Base-by-base conservation (phyloP, 2,888 invertebrate genomes). In the Galerucella nymphaeae region DNA sequence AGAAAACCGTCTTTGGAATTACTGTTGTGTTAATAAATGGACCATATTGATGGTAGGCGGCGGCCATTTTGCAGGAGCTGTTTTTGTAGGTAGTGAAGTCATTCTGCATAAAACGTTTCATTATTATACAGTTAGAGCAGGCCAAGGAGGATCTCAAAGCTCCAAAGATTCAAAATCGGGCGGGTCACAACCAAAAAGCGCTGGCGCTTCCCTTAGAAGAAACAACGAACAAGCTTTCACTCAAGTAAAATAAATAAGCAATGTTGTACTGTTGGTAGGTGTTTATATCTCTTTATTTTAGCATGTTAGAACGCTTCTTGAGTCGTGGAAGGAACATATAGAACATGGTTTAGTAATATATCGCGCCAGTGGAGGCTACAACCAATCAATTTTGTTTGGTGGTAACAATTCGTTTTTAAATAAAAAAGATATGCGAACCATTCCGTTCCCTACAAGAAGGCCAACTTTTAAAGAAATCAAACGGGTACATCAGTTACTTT, bases 11-110 rank as follows among this genome's bases (percentile, higher is more conserved):
- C 75, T 70, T 70, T 82, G 65, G 74, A 84, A 68, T 75, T 89
- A 74, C 76, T 87, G 69, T 75, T 83, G 78, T 81, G 87, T 73
- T 80, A 82, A 71, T 79, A 80, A 83, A 74, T 95, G 94, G 94
- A 91, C 93, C 0, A 88, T 96, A 9, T 85, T 96, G 65, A 93
- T 96, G 93, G 88, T 95, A 48, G 94, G 94, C 0, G 96, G 96
- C 5, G 96, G 96, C 1, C 94, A 94, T 85, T 94, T 94, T 87
- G 93, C 94, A 30, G 94, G 91, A 2, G 93, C 91, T 16, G 86
- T 94, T 53, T 94, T 93, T 82, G 84, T 89, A 82, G 89, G 89
- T 85, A 80, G 75, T 74, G 88, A 86, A 81, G 87, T 87, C 70
- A 86, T 88, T 81, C 88, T 85, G 1, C 96, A 96, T 82, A 96